phyloP scores from a whole-genome alignment of 2,797 vertebrate species.

The Allenopithecus nigroviridis region DNA sequence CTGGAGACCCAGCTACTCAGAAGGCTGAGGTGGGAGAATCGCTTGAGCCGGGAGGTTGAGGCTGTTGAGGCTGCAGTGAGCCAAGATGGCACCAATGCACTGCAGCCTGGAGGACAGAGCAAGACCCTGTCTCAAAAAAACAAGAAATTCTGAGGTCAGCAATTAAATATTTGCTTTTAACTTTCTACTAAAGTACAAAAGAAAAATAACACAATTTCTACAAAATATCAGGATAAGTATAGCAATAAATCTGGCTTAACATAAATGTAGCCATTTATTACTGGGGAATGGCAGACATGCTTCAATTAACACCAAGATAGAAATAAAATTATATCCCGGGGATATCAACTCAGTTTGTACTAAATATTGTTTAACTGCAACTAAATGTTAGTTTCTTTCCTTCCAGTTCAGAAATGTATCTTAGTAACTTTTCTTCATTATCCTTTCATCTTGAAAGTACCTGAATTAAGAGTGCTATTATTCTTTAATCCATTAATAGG shows the following conservation, averaged over 20 bases:
- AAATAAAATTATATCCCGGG: not conserved
- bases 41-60: not conserved
- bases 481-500: not conserved
- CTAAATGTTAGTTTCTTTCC: not conserved
- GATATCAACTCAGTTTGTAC: not conserved
- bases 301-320: not conserved
- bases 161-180: conserved; percentile 17
- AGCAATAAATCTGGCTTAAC: not conserved
- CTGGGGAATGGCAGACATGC: not conserved
- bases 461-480: not conserved
- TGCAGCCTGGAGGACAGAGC: not conserved
- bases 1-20: not conserved
- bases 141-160: not conserved
- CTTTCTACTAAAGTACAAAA: not conserved
- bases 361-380: not conserved
- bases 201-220: not conserved
- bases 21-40: not conserved
- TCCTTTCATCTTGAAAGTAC: not conserved
- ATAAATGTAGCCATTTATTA: not conserved
- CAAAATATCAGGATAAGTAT: not conserved
- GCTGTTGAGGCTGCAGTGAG: not conserved
- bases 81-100: not conserved
- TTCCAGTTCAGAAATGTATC: not conserved
- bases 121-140: not conserved
- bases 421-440: conserved; percentile 7